These are phyloP conservation scores for Trinectes maculatus DNA, from an alignment of 2,113 vertebrate genomes.

Conservation along the genomic window DNA sequence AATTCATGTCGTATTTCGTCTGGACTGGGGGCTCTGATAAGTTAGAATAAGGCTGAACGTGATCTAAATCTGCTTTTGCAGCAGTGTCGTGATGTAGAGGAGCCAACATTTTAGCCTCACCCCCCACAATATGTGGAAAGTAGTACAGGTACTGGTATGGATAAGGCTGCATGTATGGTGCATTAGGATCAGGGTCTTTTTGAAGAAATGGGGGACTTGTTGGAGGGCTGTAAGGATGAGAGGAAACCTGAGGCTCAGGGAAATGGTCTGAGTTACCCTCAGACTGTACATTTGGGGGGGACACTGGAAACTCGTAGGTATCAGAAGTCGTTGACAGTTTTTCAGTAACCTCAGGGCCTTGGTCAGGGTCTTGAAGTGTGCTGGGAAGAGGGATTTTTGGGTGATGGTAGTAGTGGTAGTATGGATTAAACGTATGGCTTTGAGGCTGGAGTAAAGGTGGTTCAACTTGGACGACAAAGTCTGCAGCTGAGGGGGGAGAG, in stretches of 20 bases:
- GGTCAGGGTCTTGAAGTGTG: constrained; percentile 7
- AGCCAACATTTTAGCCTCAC: not conserved
- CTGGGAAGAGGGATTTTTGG: constrained; percentile 63
- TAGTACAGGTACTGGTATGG: constrained; percentile 23
- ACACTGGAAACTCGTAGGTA: not conserved
- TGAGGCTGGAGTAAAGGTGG: constrained; percentile 11
- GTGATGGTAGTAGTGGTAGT: constrained; percentile 73
- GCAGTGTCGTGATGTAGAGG: not conserved
- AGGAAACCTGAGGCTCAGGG: not conserved
- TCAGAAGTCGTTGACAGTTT: not conserved
- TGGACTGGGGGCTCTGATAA: not conserved
- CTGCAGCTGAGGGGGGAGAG: not conserved
- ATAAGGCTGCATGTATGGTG: constrained; percentile 2
- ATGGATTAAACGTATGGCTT: constrained; percentile 42
- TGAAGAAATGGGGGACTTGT: not conserved
- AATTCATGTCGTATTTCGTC: not conserved
- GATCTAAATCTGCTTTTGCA: not conserved
- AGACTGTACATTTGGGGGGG: not conserved
- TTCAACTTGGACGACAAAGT: not conserved
- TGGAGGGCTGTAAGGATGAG: not conserved
- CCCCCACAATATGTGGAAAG: constrained; percentile 14
- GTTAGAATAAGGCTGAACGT: not conserved
- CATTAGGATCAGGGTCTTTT: not conserved
- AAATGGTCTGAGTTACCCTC: not conserved
- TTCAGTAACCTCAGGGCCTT: constrained; percentile 3